A percentile compares a stretch with the other conserved stretches of the same genome.
Evolutionary conservation across 2,113 vertebrate species (phyloP).

Genomic region (Chamaea fasciata): DNA sequence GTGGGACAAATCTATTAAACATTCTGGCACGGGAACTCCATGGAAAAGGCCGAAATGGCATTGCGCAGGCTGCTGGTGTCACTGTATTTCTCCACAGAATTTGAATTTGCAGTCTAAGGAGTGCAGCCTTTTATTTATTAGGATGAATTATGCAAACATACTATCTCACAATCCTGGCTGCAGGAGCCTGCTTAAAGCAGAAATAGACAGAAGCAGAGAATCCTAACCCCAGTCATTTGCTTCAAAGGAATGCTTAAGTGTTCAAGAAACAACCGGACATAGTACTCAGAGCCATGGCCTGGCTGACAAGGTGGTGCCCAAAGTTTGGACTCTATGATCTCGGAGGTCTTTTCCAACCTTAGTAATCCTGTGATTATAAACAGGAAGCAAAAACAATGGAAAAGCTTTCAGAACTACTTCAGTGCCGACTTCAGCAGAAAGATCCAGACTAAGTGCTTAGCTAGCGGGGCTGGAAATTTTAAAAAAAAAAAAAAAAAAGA

Average conservation of each 20-base stretch:
- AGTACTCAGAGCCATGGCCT: not conserved
- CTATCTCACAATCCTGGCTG: not conserved
- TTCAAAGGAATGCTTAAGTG: not conserved
- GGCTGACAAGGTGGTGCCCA: not conserved
- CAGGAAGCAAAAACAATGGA: not conserved
- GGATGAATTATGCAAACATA: not conserved
- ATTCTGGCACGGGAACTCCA: not conserved
- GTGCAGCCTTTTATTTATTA: not conserved
- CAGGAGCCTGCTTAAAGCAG: not conserved
- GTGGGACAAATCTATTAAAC: not conserved
- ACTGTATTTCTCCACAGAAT: not conserved
- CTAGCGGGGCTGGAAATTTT: not conserved
- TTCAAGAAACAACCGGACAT: not conserved
- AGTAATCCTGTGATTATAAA: not conserved
- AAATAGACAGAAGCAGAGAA: not conserved
- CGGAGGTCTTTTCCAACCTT: not conserved
- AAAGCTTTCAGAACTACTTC: not conserved
- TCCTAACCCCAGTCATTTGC: not conserved
- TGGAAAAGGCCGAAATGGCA: not conserved
- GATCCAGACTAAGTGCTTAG: not conserved
- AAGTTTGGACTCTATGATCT: rapidly evolving
- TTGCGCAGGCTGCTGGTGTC: not conserved
- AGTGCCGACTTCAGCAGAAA: not conserved
- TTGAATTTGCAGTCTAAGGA: not conserved
- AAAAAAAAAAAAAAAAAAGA: not conserved